These are phyloP conservation scores for Coenobita brevimanus DNA, from an alignment of 1,140 invertebrate genomes.

Conservation along the genomic window DNA sequence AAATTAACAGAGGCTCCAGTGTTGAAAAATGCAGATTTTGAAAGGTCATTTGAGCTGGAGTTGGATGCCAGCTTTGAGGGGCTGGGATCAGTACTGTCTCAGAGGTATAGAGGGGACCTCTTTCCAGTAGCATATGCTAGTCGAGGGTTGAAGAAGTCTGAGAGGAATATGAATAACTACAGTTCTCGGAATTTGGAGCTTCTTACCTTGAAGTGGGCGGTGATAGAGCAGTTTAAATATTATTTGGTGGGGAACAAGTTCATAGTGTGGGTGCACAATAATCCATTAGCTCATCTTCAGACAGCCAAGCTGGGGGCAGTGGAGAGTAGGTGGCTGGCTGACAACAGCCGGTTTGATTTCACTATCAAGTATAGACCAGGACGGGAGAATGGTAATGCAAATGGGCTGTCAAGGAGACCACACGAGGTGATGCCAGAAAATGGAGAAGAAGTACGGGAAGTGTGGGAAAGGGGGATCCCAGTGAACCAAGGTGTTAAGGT, in stretches of 20 bases:
- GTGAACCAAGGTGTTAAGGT: too few species aligned
- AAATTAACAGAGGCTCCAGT: not conserved
- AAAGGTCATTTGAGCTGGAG: not conserved
- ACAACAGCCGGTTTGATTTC: not conserved
- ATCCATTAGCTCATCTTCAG: not conserved
- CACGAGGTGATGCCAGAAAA: not conserved
- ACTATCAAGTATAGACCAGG: not conserved
- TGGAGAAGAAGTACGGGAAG: not conserved
- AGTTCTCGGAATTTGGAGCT: slow-evolving; percentile 13
- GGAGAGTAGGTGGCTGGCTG: not conserved
- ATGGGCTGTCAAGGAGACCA: not conserved
- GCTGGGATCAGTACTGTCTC: not conserved
- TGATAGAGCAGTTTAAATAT: not conserved
- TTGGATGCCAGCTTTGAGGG: slow-evolving; percentile 34
- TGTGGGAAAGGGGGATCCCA: not conserved
- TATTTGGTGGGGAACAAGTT: slow-evolving; percentile 14
- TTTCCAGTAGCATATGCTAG: slow-evolving; percentile 21
- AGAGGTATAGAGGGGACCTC: slow-evolving; percentile 2
- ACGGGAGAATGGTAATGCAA: not conserved
- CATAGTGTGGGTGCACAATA: slow-evolving; percentile 8
- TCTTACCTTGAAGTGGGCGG: slow-evolving; percentile 4
- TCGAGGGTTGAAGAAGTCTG: not conserved
- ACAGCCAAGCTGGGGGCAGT: not conserved
- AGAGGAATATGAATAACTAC: slow-evolving; percentile 32
- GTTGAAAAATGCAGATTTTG: not conserved